Evolutionary conservation across 2,888 invertebrate genomes (phyloP).

Genomic region (Drosophila percnosoma): DNA sequence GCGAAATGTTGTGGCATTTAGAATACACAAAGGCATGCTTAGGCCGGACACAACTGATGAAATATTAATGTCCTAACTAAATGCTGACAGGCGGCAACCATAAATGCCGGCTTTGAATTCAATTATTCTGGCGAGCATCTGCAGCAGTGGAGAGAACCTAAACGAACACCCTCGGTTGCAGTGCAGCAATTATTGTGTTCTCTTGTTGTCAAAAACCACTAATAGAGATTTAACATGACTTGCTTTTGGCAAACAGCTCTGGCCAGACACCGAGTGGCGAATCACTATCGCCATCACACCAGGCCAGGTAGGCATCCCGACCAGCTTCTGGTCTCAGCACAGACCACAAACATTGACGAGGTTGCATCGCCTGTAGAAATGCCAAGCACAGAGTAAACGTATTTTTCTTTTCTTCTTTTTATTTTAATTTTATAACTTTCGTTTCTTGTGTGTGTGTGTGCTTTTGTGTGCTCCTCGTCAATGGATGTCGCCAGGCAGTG

Average conservation of each 20-base stretch:
- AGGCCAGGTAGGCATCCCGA: slow-evolving; percentile 19
- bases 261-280: slow-evolving; percentile 23
- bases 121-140: slow-evolving; percentile 49
- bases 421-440: slow-evolving; percentile 8
- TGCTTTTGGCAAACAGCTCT: neutral
- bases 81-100: slow-evolving; percentile 32
- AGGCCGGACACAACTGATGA: slow-evolving; percentile 54
- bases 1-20: slow-evolving; percentile 38
- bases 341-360: slow-evolving; percentile 34
- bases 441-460: neutral
- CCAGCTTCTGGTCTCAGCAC: slow-evolving; percentile 20
- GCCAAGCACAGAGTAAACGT: slow-evolving; percentile 43
- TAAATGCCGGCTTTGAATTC: slow-evolving; percentile 63
- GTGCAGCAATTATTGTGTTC: slow-evolving; percentile 62
- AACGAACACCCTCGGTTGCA: slow-evolving; percentile 39
- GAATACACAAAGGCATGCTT: slow-evolving; percentile 53
- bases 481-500: slow-evolving; percentile 17
- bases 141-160: neutral
- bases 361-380: slow-evolving; percentile 40
- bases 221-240: slow-evolving; percentile 26
- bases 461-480: slow-evolving; percentile 28
- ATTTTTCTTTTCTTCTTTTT: slow-evolving; percentile 3
- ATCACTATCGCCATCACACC: slow-evolving; percentile 39
- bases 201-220: slow-evolving; percentile 48
- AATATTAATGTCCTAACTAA: slow-evolving; percentile 61